Percentiles rank a stretch among this genome's conserved stretches.
These are phyloP conservation scores for Balanococcus diminutus DNA, from an alignment of 2,888 invertebrate genomes.

Conservation along the genomic window DNA sequence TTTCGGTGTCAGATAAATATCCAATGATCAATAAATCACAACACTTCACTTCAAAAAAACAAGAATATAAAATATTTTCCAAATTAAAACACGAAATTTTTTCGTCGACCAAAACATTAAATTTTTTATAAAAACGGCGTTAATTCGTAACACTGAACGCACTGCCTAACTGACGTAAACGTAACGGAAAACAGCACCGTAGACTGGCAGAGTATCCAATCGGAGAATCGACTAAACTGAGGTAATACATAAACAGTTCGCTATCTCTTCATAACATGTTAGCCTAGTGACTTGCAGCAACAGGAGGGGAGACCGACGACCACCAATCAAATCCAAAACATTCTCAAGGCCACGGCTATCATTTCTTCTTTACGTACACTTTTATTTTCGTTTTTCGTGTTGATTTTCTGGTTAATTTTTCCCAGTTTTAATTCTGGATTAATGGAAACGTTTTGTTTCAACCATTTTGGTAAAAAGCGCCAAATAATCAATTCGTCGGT, in stretches of 20 bases:
- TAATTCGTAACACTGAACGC: constrained; percentile 30
- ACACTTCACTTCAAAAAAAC: constrained; percentile 8
- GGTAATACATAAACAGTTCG: constrained; percentile 1
- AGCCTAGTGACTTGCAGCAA: constrained; percentile 19
- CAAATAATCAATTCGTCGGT: no score
- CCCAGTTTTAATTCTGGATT: no score
- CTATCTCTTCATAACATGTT: constrained; percentile 37
- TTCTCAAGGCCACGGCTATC: constrained; percentile 50
- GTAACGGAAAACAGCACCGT: constrained; percentile 16
- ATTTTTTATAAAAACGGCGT: constrained; percentile 32
- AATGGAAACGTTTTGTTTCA: no score
- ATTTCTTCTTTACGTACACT: constrained; percentile 34
- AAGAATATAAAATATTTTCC: not conserved
- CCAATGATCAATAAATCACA: not conserved
- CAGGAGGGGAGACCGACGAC: constrained; percentile 15
- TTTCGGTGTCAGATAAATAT: not conserved
- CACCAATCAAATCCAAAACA: constrained; percentile 45
- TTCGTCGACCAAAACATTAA: constrained; percentile 12
- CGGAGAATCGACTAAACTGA: no score
- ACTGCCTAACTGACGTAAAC: constrained; percentile 9
- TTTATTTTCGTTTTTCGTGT: constrained; percentile 41
- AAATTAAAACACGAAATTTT: not conserved
- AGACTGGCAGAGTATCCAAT: not conserved
- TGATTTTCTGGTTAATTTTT: not conserved
- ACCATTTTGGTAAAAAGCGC: no score